Evolutionary conservation across 2,797 vertebrate species (phyloP).

Genomic region (Rhynchotus rufescens): DNA sequence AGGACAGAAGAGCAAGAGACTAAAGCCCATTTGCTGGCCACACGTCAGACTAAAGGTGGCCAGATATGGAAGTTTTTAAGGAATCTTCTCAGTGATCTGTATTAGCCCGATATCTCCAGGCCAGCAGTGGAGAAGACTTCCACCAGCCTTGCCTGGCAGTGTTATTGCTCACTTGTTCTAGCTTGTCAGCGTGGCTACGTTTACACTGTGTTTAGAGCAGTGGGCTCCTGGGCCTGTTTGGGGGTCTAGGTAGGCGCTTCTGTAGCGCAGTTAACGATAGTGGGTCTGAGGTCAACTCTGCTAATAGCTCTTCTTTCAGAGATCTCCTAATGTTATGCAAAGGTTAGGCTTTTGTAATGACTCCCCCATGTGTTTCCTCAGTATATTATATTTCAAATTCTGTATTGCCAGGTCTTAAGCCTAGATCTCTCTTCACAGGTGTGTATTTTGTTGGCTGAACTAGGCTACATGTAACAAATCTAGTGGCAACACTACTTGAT

Average conservation of each 20-base stretch:
- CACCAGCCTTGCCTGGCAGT: background rate
- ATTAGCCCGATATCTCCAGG: background rate
- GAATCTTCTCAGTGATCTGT: background rate
- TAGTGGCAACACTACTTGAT: background rate
- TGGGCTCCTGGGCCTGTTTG: background rate
- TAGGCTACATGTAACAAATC: accelerated
- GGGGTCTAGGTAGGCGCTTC: background rate
- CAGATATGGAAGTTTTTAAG: background rate
- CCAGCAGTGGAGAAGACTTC: background rate
- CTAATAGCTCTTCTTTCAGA: background rate
- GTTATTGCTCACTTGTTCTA: background rate
- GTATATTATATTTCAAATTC: background rate
- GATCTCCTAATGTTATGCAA: background rate
- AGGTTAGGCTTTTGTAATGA: background rate
- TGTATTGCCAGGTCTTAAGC: background rate
- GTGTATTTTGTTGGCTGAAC: background rate
- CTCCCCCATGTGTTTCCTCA: background rate
- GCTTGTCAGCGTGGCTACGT: background rate
- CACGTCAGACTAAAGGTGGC: background rate
- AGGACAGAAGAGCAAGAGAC: background rate
- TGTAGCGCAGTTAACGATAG: background rate
- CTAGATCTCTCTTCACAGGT: background rate
- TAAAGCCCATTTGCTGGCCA: background rate
- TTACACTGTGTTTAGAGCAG: background rate
- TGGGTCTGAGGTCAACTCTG: background rate